Base-by-base conservation (phyloP, 2,888 invertebrate species). In the Pammene fasciana region DNA sequence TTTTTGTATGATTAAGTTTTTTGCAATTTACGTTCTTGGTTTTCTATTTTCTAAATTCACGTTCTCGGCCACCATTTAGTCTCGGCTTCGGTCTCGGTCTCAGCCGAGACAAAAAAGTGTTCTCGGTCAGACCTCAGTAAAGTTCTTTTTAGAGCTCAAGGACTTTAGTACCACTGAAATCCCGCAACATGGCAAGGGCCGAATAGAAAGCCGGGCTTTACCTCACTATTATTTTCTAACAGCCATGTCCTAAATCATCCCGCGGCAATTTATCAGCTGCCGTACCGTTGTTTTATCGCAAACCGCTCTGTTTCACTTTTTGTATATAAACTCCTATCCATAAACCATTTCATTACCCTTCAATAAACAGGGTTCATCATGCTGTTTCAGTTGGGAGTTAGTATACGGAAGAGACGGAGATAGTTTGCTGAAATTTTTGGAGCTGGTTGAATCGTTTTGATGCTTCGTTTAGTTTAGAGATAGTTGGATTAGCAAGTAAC, bases 251-350 rank as follows among this genome's bases (percentile, higher is more conserved):
- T 68, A 68, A 65, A 64, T 68, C 68, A 68, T 68, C 68, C 64
- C 59, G 57, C n/a, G 14, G 56, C 52, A 64, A 68, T 68, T 59
- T 68, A 68, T 68, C 68, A 68, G 10, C 16, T 56, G 26, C n/a
- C 41, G 18, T 26, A 18, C 16, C 57, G 59, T 68, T 68, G 68
- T 68, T 68, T 68, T 68, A 68, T 65, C 68, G 54, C 68, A 64
- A 45, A 43, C 50, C 64, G 64, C 65, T 59, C 68, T 65, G 65
- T 64, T 68, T 59, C 64, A 65, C 64, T 68, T 68, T 68, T 68
- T 68, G 68, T 68, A 48, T 50, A 41, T 41, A 34, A 8, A 34
- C 46, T 5, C n/a, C 13, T 57, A 68, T 46, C 43, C 14, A 41
- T 34, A 36, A n/a, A 57, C 62, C 36, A 2, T 14, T 41, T 50